Base-by-base conservation (phyloP, 2,113 vertebrate genomes). In the Anarrhichthys ocellatus region DNA sequence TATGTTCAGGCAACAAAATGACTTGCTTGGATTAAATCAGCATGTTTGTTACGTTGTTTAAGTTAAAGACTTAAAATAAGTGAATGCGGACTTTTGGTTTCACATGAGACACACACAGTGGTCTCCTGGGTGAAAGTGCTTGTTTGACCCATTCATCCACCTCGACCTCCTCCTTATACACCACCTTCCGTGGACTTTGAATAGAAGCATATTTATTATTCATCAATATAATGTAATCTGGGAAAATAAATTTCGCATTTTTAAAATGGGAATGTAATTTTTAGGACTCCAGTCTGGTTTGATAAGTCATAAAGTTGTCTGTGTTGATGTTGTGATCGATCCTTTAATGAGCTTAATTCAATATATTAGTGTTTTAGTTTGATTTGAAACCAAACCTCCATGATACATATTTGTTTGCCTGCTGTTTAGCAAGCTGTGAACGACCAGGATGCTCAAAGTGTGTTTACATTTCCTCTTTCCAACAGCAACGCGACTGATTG, bases 381-480 rank as follows among this genome's bases (percentile, higher is more conserved):
- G 6, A 38, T 59, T 48, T 32, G 5, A 80, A 67, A 15, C 27
- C 6, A 48, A 15, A 61, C 38, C n/a, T 73, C 54, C n/a, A 40
- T 6, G 11, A 2, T 24, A 3, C 24, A 1, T 6, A 22, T 61
- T 40, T 24, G 42, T 34, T 18, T 58, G 9, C 9, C 15, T 4
- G 73, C 59, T 59, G 38, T 22, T 59, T 7, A 40, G 42, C 13
- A 15, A 70, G 48, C 73, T 50, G 63, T 32, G 50, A 69, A 63
- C 14, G 24, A 73, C 46, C 52, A 24, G 71, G 48, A 75, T 2
- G 36, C 77, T 76, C 42, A 44, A 9, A 66, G 46, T 52, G 40
- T 85, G 70, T 90, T 88, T 83, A 79, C 62, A 1, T 61, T 79
- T 74, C 46, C n/a, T 75, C 58, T 54, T 46, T 56, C 61, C 50